Evolutionary conservation across 1,140 invertebrate genomes (phyloP).

Genomic region (Apis dorsata): DNA sequence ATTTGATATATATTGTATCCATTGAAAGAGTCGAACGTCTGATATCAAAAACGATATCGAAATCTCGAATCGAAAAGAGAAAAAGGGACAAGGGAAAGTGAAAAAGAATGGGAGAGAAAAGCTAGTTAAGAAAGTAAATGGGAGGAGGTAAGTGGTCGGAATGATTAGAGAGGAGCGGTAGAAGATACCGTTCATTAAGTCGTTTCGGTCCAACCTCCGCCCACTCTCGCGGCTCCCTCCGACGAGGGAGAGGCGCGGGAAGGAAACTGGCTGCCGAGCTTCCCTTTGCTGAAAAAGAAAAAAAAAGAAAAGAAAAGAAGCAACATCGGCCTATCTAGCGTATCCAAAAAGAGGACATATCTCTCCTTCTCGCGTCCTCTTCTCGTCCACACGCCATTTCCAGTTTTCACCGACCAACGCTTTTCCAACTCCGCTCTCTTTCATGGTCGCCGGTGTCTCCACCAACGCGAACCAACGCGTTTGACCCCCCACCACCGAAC

Average conservation of each 20-base stretch:
- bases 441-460: not conserved
- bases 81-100: not conserved
- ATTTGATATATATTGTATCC: too few species aligned
- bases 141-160: conserved; percentile 65
- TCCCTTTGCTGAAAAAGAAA: conserved; percentile 52
- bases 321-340: not conserved
- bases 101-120: conserved; percentile 42
- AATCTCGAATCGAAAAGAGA: not conserved
- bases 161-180: conserved; percentile 65
- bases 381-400: too few species aligned
- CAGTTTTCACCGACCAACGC: not conserved
- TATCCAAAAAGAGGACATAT: too few species aligned
- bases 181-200: conserved; percentile 69
- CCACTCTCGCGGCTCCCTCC: conserved; percentile 39
- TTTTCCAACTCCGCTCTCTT: not conserved
- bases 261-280: conserved; percentile 61
- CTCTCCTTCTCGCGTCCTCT: not conserved
- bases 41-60: conserved; percentile 46
- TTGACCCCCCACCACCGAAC: conserved; percentile 11
- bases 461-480: not conserved
- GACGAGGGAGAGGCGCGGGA: conserved; percentile 40
- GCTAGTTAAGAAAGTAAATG: conserved; percentile 67
- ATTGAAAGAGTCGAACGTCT: too few species aligned
- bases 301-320: too few species aligned
- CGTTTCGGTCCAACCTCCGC: conserved; percentile 66